These are phyloP conservation scores for Podilymbus podiceps DNA, from an alignment of 2,113 vertebrate species.

Conservation along the genomic window DNA sequence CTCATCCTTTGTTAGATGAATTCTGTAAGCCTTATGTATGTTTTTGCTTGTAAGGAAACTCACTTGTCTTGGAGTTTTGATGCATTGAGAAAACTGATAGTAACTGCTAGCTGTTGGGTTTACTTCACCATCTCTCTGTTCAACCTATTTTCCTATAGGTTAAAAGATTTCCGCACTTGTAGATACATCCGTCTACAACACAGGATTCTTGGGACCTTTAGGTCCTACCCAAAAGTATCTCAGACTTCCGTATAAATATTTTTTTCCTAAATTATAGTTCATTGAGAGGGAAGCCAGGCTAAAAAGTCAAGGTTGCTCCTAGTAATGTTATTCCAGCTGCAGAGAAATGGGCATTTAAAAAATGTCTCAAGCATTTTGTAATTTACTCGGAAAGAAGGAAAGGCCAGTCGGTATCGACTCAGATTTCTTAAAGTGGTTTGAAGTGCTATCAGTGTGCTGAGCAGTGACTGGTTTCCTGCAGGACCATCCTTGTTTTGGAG, in stretches of 20 bases:
- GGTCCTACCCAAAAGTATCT: background rate
- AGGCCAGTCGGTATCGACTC: background rate
- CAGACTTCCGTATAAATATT: background rate
- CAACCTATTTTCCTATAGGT: background rate
- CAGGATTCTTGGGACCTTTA: background rate
- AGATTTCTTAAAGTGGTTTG: background rate
- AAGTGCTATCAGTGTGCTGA: background rate
- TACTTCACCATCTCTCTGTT: background rate
- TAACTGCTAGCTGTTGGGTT: background rate
- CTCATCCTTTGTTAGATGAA: background rate
- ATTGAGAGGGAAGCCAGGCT: background rate
- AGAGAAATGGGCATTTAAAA: background rate
- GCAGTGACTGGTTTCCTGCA: background rate
- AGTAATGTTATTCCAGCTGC: background rate
- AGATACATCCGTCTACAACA: background rate
- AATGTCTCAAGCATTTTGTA: background rate
- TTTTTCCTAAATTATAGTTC: background rate
- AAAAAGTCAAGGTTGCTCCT: background rate
- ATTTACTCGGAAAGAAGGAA: background rate
- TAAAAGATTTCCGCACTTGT: background rate
- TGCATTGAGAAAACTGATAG: background rate
- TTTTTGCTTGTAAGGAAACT: background rate
- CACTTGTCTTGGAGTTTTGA: background rate
- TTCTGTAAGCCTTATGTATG: background rate
- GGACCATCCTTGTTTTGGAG: background rate